Base-by-base conservation (phyloP, 1,140 invertebrate genomes). In the Whitmania pigra region DNA sequence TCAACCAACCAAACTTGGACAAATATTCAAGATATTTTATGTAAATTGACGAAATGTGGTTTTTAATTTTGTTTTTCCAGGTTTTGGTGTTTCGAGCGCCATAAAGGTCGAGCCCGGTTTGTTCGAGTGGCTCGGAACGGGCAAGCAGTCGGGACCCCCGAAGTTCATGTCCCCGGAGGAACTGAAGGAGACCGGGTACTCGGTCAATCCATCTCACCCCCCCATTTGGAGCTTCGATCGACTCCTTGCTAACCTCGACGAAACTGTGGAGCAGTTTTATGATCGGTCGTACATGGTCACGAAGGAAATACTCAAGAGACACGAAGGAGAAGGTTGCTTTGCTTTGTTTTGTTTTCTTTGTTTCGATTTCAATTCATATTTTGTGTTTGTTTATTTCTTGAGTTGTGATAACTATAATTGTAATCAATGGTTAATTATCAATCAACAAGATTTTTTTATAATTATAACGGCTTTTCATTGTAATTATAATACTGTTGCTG, bases 61-160 rank as follows among this genome's bases (percentile, higher is more conserved):
- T 18, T 15, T 18, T 17, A 25, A 31, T 31, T 63, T n/a, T 57
- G 18, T 0, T 63, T 63, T 31, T 63, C 20, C 57, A 63, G 22
- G 22, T 13, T 63, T 63, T 63, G 29, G 29, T 2, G 18, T 31
- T 63, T 63, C 29, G 20, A 22, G 18, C 9, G 57, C 4, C 9
- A 18, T 63, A n/a, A 86, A 86, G 75, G 84, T 94, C 31, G 93
- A 96, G 78, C 92, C 92, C 0, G 91, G 89, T 0, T 79, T 96
- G 22, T 95, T 94, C 81, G 94, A 96, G 80, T 95, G 90, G 89
- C 84, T 92, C 72, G 87, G 87, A n/a, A 22, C 29, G 3, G 95
- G 92, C 92, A 92, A 94, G 81, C 85, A 87, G 3, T 87, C 88
- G 69, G 86, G 86, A 0, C 80, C 91, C 76, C 91, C 91, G 15